phyloP scores from a whole-genome alignment of 1,140 invertebrate genomes.

The Psix sp. region DNA sequence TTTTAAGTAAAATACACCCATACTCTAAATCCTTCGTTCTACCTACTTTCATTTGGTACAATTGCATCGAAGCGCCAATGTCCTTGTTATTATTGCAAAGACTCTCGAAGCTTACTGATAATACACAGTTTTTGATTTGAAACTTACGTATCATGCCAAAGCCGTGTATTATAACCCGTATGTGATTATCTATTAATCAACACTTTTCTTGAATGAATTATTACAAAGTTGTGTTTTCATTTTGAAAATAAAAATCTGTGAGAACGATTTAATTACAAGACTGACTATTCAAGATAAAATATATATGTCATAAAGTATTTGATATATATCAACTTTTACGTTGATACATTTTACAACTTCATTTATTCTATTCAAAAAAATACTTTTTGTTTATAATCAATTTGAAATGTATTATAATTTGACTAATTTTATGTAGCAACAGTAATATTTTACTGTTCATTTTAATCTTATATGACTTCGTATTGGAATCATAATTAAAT shows the following conservation, averaged over 20 bases:
- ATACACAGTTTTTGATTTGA: conserved; percentile 51
- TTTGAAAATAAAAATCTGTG: too few relatives aligned
- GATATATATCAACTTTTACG: background rate
- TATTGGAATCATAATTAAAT: too few relatives aligned
- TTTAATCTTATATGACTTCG: too few relatives aligned
- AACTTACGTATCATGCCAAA: conserved; percentile 28
- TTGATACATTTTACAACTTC: background rate
- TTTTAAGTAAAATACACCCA: conserved; percentile 33
- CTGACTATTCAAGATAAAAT: background rate
- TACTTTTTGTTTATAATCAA: too few relatives aligned
- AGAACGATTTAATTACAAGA: too few relatives aligned
- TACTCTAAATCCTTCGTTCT: conserved; percentile 54
- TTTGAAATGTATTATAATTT: too few relatives aligned
- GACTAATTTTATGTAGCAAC: too few relatives aligned
- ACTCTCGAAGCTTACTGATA: conserved; percentile 58
- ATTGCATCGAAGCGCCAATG: conserved; percentile 61
- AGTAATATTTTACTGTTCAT: too few relatives aligned
- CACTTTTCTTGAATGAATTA: too few relatives aligned
- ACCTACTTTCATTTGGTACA: conserved; percentile 62
- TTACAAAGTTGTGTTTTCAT: too few relatives aligned
- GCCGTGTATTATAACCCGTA: conserved; percentile 55
- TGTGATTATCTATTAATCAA: conserved; percentile 52
- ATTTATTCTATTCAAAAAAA: background rate
- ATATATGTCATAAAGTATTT: background rate
- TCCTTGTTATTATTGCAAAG: conserved; percentile 58